Evolutionary conservation across 2,797 vertebrate genomes (phyloP), one percentile per base, ranked within the genome.

Genomic region (Vireo griseus): DNA sequence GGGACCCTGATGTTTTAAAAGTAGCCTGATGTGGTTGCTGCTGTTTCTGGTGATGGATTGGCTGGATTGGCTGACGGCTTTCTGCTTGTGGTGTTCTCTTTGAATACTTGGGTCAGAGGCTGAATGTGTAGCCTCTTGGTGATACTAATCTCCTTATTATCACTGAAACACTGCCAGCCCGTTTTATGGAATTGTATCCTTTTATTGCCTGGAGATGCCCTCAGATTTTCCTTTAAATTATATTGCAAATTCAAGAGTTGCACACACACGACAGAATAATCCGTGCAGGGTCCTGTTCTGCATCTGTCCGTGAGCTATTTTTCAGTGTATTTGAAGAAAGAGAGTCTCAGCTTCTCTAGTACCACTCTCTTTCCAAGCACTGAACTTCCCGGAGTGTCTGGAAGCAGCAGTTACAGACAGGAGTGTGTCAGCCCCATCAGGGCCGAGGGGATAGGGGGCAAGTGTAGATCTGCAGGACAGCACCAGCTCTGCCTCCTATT

Each of bases 281-380:
- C 21, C 0, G 0, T 54, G 15, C 69, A 61, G 73, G 37, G 18
- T 35, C 52, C 48, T 1, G 0, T 9, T 59, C 25, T 48, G 7
- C 42, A 13, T 25, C 31, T 11, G 17, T 39, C 66, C 75, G 22
- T 9, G 48, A n/a, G 35, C 20, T 51, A 22, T 45, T 66, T 72
- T 13, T 28, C 31, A 20, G 16, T 4, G 15, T 15, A 6, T 66
- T 37, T 35, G 76, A n/a, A 45, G 74, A 44, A 75, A 22, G 4
- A 16, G 25, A 58, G n/a, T 10, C 50, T 75, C 35, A 58, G 5
- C 40, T 59, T 59, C 20, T 26, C 52, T 24, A 13, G 14, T 4
- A 19, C 6, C 33, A 3, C 20, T 42, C 48, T 51, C 11, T 50
- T 45, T 39, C 57, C 21, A 40, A 67, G 40, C 31, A 16, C 18